These are phyloP conservation scores for Fulmarus glacialis DNA, from an alignment of 2,113 vertebrate species.

Conservation along the genomic window DNA sequence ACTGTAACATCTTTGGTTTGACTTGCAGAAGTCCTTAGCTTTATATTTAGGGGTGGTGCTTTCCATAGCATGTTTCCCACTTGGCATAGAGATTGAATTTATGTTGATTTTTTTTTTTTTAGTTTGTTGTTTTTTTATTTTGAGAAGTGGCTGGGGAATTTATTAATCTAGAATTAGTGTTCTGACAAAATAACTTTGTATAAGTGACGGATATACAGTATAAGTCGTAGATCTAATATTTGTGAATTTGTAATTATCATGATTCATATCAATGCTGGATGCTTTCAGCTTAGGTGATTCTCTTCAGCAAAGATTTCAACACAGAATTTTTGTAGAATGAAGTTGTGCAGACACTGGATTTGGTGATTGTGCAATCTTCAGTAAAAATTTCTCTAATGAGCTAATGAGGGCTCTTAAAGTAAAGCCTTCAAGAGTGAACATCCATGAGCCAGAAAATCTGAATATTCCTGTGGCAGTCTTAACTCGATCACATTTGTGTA, in stretches of 20 bases:
- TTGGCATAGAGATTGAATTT: neutral
- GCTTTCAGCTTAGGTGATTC: neutral
- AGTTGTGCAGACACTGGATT: neutral
- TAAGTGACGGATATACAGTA: neutral
- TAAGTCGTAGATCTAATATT: neutral
- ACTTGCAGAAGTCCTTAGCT: neutral
- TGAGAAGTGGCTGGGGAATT: neutral
- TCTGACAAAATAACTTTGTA: neutral
- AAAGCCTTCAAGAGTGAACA: neutral
- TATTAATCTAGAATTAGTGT: neutral
- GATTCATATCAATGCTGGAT: neutral
- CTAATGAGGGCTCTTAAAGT: neutral
- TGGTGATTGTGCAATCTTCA: neutral
- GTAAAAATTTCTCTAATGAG: neutral
- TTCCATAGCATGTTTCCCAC: fast-evolving
- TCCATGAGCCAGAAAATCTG: neutral
- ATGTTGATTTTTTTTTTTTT: neutral
- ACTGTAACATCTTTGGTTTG: neutral
- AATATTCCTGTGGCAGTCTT: neutral
- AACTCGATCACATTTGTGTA: neutral
- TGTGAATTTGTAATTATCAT: neutral
- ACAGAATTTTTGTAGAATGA: neutral
- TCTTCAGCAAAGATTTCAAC: neutral
- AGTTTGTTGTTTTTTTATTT: too few species aligned
- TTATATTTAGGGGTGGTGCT: neutral